These are phyloP conservation scores for Acleris laterana DNA, from an alignment of 2,888 invertebrate genomes.

Conservation along the genomic window DNA sequence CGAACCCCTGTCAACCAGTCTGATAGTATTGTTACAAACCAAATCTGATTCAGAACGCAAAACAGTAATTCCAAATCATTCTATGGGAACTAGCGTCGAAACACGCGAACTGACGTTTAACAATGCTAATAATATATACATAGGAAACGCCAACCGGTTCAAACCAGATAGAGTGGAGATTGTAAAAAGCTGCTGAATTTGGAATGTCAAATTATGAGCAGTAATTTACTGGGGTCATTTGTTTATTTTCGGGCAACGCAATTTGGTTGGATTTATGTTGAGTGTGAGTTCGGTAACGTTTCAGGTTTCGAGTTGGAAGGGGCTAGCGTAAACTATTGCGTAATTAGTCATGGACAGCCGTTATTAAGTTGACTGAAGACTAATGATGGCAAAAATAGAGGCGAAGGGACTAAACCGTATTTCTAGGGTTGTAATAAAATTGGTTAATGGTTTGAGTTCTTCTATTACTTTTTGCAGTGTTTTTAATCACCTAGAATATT, in stretches of 20 bases:
- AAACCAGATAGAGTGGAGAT: conserved; percentile 33
- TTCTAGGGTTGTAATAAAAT: neutral
- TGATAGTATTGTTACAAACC: conserved; percentile 28
- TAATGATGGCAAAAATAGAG: conserved; percentile 21
- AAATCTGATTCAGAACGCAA: conserved; percentile 37
- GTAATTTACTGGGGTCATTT: conserved; percentile 34
- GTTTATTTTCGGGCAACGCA: conserved; percentile 31
- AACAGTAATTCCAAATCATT: conserved; percentile 35
- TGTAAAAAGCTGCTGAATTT: conserved; percentile 32
- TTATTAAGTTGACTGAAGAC: conserved; percentile 23
- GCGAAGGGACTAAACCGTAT: neutral
- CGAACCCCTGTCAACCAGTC: conserved; percentile 23
- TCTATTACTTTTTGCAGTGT: too few relatives aligned
- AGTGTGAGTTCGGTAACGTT: conserved; percentile 23
- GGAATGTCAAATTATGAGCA: conserved; percentile 31
- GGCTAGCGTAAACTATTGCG: conserved; percentile 25
- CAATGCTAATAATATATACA: conserved; percentile 34
- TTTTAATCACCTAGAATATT: too few relatives aligned
- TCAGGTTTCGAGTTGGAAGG: conserved; percentile 15
- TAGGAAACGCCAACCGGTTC: conserved; percentile 23
- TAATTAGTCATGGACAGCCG: conserved; percentile 20
- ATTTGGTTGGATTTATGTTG: conserved; percentile 32
- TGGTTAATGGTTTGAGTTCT: too few relatives aligned
- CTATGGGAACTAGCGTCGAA: conserved; percentile 23
- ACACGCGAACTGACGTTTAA: conserved; percentile 33